Evolutionary conservation across 2,888 invertebrate species (phyloP), one percentile per base, ranked within the genome.

Genomic region (Hoplodrina ambigua): DNA sequence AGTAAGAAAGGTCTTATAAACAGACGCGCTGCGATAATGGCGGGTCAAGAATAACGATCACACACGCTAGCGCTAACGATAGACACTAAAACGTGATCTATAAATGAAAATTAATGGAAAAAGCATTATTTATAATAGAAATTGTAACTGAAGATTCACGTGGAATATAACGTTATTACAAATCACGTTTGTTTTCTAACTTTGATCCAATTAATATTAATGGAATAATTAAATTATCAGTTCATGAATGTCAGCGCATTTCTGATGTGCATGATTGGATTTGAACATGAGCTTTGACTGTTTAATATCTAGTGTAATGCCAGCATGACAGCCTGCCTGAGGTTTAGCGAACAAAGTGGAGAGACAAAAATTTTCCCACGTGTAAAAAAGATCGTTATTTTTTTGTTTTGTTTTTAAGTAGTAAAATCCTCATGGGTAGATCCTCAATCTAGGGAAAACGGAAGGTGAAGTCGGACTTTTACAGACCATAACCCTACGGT

Each of bases 31-130:
- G 46, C 15, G 83, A 84, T 84, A 84, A 63, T 56, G n/a, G 0
- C 3, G 67, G 84, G 80, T 84, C 84, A 85, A 84, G 81, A 68
- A 78, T 69, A 64, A 56, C 8, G 59, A 66, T 25, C 64, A 46
- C 60, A 69, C 52, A 30, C n/a, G 53, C 37, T 49, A n/a, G 8
- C 10, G 8, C 10, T 19, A 49, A 52, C 62, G 66, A 73, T 56
- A 58, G 37, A 49, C 55, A 30, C 7, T 44, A 33, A 57, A 61
- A 77, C 67, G 67, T 69, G 78, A 68, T 73, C 53, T 10, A 49
- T 55, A 19, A 60, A 57, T 44, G 56, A 46, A 41, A 41, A 13
- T 41, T 41, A 41, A 41, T 13, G 13, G 50, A 10, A 37, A 65
- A 37, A 68, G 20, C 46, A 75, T 53, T 53, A 20, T 20, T 56